Conservation (phyloP, 1,140 invertebrate genomes). For the Dendrolimus punctatus region DNA sequence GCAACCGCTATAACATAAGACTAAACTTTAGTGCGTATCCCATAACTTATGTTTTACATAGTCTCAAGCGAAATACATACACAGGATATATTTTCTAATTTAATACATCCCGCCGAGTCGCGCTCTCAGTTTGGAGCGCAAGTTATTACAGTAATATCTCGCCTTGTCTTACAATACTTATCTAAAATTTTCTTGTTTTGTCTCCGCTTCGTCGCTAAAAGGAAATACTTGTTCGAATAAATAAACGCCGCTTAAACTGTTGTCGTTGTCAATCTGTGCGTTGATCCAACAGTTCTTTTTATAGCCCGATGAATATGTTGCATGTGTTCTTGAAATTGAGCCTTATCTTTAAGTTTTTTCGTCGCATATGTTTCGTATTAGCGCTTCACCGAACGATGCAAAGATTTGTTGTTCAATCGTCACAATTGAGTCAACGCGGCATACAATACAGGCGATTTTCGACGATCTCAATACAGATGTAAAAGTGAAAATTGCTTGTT, state of each 20-base stretch:
- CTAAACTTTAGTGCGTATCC: too few species aligned
- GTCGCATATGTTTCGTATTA: conserved; percentile 67
- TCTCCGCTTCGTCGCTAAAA: conserved; percentile 53
- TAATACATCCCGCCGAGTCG: conserved; percentile 41
- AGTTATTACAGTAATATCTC: conserved; percentile 55
- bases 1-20: too few species aligned
- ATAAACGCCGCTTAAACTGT: conserved; percentile 60
- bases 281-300: conserved; percentile 58
- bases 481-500: conserved; percentile 11
- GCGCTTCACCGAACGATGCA: conserved; percentile 52
- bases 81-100: conserved; percentile 43
- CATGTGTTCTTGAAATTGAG: conserved; percentile 57
- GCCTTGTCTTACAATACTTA: conserved; percentile 49
- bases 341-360: conserved; percentile 63
- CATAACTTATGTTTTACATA: too few species aligned
- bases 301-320: conserved; percentile 36
- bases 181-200: conserved; percentile 63
- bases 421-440: neutral
- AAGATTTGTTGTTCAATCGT: conserved; percentile 24
- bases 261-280: conserved; percentile 63
- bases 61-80: neutral
- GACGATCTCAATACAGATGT: neutral
- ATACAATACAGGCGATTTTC: too few species aligned
- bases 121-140: conserved; percentile 33
- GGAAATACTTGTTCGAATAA: conserved; percentile 68